These are phyloP conservation scores for Megaceryle torquata DNA, from an alignment of 2,113 vertebrate genomes.

Conservation along the genomic window DNA sequence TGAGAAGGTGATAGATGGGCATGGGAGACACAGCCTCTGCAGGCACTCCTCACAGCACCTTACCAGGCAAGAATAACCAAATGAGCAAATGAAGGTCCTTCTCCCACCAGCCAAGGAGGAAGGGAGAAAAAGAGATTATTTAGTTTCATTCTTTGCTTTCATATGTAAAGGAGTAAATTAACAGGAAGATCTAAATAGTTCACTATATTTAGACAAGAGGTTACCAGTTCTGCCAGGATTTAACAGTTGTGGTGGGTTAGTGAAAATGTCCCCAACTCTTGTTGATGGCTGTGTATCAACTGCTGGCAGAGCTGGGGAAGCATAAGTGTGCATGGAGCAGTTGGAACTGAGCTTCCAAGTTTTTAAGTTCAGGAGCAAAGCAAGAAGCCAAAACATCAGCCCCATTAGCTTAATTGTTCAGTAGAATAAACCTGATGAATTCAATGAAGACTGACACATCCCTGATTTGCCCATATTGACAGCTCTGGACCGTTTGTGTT, in stretches of 20 bases:
- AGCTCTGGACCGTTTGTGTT: neutral
- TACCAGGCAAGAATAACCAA: neutral
- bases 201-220: neutral
- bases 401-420: neutral
- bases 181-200: neutral
- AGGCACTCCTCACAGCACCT: neutral
- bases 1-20: neutral
- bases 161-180: neutral
- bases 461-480: neutral
- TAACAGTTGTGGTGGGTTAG: neutral
- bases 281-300: neutral
- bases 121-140: neutral
- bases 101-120: neutral
- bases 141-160: neutral
- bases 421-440: neutral
- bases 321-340: rapidly evolving
- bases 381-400: neutral
- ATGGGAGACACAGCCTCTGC: neutral
- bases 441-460: neutral
- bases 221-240: neutral
- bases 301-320: neutral
- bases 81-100: neutral
- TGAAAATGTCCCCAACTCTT: neutral
- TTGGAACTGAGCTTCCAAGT: neutral
- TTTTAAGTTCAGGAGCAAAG: neutral